phyloP scores from a whole-genome alignment of 2,888 invertebrate species.

The Gisinianus flammeolus region DNA sequence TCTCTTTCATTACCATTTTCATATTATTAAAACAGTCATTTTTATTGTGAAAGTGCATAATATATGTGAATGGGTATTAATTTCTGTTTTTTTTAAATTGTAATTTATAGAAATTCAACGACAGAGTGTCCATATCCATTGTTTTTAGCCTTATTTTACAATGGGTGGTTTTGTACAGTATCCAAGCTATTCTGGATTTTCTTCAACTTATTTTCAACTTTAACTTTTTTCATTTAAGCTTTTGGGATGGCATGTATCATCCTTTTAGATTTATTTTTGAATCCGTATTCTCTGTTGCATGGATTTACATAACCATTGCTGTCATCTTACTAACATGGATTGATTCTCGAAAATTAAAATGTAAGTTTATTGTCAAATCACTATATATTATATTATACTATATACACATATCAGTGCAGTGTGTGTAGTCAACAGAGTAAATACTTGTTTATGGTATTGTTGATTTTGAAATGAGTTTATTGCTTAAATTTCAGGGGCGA shows the following conservation, averaged over 20 bases:
- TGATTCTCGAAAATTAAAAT: slow-evolving; percentile 17
- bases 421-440: too few species aligned
- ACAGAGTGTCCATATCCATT: not conserved
- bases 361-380: slow-evolving; percentile 25
- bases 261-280: slow-evolving; percentile 32
- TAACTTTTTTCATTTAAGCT: slow-evolving; percentile 13
- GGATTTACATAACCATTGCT: slow-evolving; percentile 11
- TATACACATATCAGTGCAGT: too few species aligned
- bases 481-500: slow-evolving; percentile 9
- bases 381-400: too few species aligned
- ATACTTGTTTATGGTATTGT: not conserved
- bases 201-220: slow-evolving; percentile 15
- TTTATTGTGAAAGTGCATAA: too few species aligned
- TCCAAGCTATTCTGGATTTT: not conserved
- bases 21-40: too few species aligned
- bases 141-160: slow-evolving; percentile 29
- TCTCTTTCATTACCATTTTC: too few species aligned
- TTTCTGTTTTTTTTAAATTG: not conserved
- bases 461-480: not conserved
- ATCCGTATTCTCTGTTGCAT: slow-evolving; percentile 28
- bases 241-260: slow-evolving; percentile 26
- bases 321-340: slow-evolving; percentile 18
- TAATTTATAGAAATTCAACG: slow-evolving; percentile 16
- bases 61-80: too few species aligned
- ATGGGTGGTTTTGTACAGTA: slow-evolving; percentile 12